Base-by-base conservation (phyloP, 1,140 invertebrate species). In the Alviniconcha marisindica region DNA sequence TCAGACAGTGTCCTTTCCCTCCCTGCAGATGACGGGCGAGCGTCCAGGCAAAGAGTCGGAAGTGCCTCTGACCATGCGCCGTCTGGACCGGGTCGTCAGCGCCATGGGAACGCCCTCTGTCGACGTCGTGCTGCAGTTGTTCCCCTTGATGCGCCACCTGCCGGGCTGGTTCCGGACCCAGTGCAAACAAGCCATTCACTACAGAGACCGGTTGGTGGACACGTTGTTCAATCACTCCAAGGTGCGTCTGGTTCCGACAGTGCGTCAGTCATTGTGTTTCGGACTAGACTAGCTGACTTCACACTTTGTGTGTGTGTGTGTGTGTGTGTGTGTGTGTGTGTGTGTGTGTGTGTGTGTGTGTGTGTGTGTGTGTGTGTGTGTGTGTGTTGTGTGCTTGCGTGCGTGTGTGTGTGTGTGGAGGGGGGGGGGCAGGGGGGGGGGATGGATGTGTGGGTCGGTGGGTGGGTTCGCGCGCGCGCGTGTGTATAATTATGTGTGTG, bases 51-150 rank as follows among this genome's bases (percentile, higher is more conserved):
- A 40, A 40, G 48, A 80, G 18, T 80, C 78, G 0, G 40, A 54
- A 0, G 24, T 80, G 36, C 33, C 56, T 1, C 0, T 31, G 21
- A 33, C 21, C 36, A 80, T 80, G 78, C 78, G 78, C 7, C 36
- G 4, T 7, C 38, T 80, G 56, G 78, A 80, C 78, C 54, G 60
- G 2, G 36, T 48, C 2, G 31, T 80, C 18, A 80, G 78, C 60
- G 18, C 51, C 7, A 80, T 80, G 78, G 78, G 78, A 38, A 80
- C 78, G 14, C 78, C 60, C 36, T 42, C 56, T 66, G 78, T 80
- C n/a, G 78, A 80, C 56, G 28, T 66, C 2, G 10, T 66, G 38
- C 40, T 80, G 36, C 78, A n/a, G 36, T 44, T 60, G 1, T 66
- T 63, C 36, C 78, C 78, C 54, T 44, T 60, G 1, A 33, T 80